Conservation (phyloP, 1,140 invertebrate species). For the Drosophila bocki region DNA sequence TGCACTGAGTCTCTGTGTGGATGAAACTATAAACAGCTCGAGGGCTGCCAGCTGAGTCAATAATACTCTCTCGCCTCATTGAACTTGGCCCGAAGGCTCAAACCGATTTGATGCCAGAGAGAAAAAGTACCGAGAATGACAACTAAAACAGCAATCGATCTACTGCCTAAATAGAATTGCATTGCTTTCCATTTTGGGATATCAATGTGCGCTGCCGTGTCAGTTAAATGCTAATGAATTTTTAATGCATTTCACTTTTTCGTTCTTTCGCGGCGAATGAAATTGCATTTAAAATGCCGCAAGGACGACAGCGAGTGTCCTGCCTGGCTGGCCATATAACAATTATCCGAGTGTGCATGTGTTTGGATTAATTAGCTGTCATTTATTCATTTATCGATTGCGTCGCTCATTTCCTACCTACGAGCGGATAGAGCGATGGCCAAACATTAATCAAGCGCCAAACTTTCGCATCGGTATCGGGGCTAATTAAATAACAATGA, state of each 20-base stretch:
- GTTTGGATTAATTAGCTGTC: constrained; percentile 73
- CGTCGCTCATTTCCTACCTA: constrained; percentile 38
- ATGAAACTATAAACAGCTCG: constrained; percentile 13
- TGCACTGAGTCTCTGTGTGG: neutral
- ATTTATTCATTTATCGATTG: constrained; percentile 77
- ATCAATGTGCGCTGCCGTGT: constrained; percentile 24
- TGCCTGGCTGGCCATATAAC: constrained; percentile 3
- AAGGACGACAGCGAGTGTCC: constrained; percentile 58
- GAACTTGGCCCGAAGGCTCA: constrained; percentile 4
- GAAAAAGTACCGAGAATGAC: constrained; percentile 5
- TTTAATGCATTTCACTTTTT: constrained; percentile 65
- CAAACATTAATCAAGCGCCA: constrained; percentile 70
- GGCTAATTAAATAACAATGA: constrained; percentile 74
- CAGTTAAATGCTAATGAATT: constrained; percentile 74
- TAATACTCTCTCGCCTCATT: constrained; percentile 21
- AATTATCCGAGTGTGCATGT: constrained; percentile 31
- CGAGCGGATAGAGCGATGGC: constrained; percentile 13
- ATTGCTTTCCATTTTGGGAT: constrained; percentile 12
- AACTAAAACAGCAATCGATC: constrained; percentile 34
- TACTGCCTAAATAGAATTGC: constrained; percentile 24
- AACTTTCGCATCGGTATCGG: constrained; percentile 29
- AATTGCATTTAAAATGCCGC: constrained; percentile 70
- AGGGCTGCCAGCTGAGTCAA: constrained; percentile 34
- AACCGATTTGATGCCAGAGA: neutral
- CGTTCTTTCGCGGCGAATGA: constrained; percentile 43